Evolutionary conservation across 2,888 invertebrate species (phyloP).

Genomic region (Pomacea canaliculata): DNA sequence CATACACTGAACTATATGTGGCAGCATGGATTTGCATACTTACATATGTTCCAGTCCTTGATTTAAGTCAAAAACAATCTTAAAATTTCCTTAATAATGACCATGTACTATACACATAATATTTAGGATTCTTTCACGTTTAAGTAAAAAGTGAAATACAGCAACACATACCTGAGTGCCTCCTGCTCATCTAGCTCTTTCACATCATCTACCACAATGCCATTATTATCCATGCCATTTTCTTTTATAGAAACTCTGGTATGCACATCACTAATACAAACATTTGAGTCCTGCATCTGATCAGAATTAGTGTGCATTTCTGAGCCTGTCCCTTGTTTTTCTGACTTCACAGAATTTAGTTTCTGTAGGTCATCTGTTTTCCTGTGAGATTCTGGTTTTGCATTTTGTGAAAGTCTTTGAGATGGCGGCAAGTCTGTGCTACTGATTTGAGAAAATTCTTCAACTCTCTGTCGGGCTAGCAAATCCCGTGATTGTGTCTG

Average conservation of each 20-base stretch:
- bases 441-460: constrained; percentile 7
- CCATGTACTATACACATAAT: no score
- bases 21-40: no score
- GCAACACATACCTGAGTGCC: constrained; percentile 37
- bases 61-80: no score
- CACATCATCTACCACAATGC: constrained; percentile 8
- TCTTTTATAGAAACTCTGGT: neutral
- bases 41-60: no score
- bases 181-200: constrained; percentile 43
- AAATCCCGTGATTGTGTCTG: constrained; percentile 15
- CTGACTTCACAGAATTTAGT: constrained; percentile 2
- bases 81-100: no score
- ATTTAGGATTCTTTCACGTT: no score
- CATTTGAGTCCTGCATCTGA: neutral
- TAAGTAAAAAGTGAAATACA: no score
- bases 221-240: neutral
- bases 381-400: neutral
- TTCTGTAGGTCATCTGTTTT: neutral
- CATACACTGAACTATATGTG: no score
- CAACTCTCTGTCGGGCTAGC: constrained; percentile 7
- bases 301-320: neutral
- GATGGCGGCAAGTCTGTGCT: neutral
- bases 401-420: constrained; percentile 12
- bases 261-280: neutral
- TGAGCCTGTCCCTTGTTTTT: neutral